Evolutionary conservation across 2,113 vertebrate species (phyloP).

Genomic region (Platysteira castanea): DNA sequence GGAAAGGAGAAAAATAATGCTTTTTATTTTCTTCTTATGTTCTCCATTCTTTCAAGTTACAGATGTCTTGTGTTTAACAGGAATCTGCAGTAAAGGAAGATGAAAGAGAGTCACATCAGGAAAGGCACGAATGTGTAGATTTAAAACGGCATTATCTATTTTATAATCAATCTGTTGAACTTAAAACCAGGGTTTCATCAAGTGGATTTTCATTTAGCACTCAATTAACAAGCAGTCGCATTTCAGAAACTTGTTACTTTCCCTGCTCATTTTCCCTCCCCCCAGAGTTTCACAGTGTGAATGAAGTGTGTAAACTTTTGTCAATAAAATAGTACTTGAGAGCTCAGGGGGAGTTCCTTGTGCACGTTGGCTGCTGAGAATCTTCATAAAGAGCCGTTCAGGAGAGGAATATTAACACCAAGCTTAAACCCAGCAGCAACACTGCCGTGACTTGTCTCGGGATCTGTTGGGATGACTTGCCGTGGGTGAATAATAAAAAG

Average conservation of each 20-base stretch:
- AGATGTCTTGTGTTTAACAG: not conserved
- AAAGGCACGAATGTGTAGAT: not conserved
- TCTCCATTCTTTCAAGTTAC: not conserved
- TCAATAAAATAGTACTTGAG: not conserved
- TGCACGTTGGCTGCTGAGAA: not conserved
- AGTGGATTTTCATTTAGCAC: not conserved
- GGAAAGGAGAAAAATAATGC: not conserved
- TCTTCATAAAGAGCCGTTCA: not conserved
- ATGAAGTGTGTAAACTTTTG: not conserved
- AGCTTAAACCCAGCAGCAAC: not conserved
- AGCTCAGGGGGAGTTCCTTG: not conserved
- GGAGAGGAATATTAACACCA: not conserved
- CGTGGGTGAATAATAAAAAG: not conserved
- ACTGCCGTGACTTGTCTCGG: not conserved
- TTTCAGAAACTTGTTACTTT: not conserved
- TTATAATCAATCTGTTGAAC: not conserved
- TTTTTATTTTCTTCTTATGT: not conserved
- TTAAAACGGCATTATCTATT: not conserved
- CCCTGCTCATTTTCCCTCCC: not conserved
- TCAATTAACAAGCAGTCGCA: not conserved
- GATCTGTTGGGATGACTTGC: not conserved
- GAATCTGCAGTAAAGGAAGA: not conserved
- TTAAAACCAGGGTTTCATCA: not conserved
- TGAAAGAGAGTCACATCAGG: not conserved
- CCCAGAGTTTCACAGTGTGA: not conserved